Percentiles rank a stretch among this genome's conserved stretches.
Conservation (phyloP, 2,113 vertebrate species). For the Symphodus melops region DNA sequence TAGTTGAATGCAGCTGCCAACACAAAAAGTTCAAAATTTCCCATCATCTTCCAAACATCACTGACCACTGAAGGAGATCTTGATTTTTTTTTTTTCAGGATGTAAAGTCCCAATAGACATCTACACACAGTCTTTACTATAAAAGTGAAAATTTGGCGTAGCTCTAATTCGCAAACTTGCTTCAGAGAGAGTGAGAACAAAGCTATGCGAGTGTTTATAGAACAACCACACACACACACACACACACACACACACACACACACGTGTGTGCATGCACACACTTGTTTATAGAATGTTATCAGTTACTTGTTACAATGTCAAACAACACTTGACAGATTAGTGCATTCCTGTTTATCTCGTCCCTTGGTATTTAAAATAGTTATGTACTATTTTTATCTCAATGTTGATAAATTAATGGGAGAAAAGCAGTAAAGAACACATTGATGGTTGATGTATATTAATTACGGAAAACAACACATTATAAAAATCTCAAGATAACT, state of each 20-base stretch:
- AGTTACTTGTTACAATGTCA: conserved; percentile 66
- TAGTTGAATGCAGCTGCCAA: conserved; percentile 13
- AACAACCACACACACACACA: conserved; percentile 17
- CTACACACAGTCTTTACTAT: neutral
- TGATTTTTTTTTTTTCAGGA: neutral
- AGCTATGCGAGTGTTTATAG: conserved; percentile 38
- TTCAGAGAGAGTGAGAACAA: conserved; percentile 12
- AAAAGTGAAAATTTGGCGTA: neutral
- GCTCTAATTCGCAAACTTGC: conserved; percentile 33
- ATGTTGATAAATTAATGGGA: neutral
- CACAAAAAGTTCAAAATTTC: conserved; percentile 34
- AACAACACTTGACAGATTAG: conserved; percentile 65
- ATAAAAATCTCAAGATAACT: too few relatives aligned
- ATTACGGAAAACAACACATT: too few relatives aligned
- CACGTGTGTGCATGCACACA: conserved; percentile 16
- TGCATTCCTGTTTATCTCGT: conserved; percentile 55
- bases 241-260: conserved; percentile 35
- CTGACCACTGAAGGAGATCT: neutral
- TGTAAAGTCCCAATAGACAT: neutral
- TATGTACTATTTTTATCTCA: neutral
- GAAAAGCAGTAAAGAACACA: neutral
- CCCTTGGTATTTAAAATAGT: conserved; percentile 1
- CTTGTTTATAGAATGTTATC: conserved; percentile 75
- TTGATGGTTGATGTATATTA: too few relatives aligned
- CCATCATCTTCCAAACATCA: conserved; percentile 34